Conservation (phyloP, 2,888 invertebrate species). For the Caenorhabditis virilis region DNA sequence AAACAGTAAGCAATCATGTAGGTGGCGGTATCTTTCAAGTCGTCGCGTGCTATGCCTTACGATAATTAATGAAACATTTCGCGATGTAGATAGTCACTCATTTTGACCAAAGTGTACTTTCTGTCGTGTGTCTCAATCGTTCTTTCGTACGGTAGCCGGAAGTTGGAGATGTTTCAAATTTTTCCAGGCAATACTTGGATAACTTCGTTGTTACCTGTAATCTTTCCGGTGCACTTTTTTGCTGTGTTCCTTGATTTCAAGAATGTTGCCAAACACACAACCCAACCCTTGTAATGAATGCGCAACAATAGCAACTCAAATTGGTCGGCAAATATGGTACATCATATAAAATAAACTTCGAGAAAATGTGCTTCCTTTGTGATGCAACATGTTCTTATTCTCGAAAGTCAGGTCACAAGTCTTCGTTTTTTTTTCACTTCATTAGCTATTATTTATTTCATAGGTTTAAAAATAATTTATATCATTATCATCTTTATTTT, state of each 20-base stretch:
- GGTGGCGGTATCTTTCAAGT: conserved; percentile 36
- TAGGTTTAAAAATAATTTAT: too few relatives aligned
- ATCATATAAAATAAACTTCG: conserved; percentile 36
- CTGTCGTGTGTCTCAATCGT: too few relatives aligned
- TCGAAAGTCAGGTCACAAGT: too few relatives aligned
- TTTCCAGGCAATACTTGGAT: too few relatives aligned
- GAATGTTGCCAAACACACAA: neutral
- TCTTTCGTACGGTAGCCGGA: too few relatives aligned
- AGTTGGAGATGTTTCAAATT: too few relatives aligned
- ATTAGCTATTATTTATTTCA: too few relatives aligned
- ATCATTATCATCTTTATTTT: too few relatives aligned
- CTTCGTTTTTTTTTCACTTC: too few relatives aligned
- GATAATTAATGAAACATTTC: conserved; percentile 35
- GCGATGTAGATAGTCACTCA: neutral
- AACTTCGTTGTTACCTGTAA: conserved; percentile 11
- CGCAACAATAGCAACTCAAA: conserved; percentile 34
- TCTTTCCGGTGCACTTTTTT: conserved; percentile 2
- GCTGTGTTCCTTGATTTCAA: neutral
- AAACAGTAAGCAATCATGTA: conserved; percentile 41
- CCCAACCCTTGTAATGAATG: neutral
- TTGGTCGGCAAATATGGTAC: conserved; percentile 39
- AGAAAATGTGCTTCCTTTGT: conserved; percentile 18
- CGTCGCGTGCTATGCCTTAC: conserved; percentile 35
- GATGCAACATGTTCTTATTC: conserved; percentile 26
- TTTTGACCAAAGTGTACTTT: too few relatives aligned